Conservation (phyloP, 2,888 invertebrate genomes). For the Cephalotes varians region DNA sequence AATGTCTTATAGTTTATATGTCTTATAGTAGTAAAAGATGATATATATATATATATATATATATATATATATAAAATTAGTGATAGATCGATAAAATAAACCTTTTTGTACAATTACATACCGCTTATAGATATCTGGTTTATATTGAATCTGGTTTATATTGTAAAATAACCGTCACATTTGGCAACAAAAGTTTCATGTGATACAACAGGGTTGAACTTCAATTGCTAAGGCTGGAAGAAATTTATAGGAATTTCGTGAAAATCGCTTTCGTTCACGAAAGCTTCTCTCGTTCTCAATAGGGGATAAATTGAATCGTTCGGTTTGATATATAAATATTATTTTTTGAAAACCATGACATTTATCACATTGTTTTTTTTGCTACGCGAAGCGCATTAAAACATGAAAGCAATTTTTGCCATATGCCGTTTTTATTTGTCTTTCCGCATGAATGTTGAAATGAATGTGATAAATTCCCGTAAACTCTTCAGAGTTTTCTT, state of each 20-base stretch:
- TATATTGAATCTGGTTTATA: constrained; percentile 22
- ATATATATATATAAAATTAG: no score
- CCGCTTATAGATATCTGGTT: not conserved
- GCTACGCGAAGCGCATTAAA: not conserved
- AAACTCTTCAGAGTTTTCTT: constrained; percentile 20
- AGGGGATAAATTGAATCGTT: constrained; percentile 19
- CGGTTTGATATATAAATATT: constrained; percentile 5
- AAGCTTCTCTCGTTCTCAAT: not conserved
- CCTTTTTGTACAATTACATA: not conserved
- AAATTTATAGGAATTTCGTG: constrained; percentile 57
- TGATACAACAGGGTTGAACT: constrained; percentile 18
- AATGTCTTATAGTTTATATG: not conserved
- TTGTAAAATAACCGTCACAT: constrained; percentile 44
- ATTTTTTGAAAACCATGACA: not conserved
- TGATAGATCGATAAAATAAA: constrained; percentile 32
- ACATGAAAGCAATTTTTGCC: not conserved
- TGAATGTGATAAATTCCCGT: not conserved
- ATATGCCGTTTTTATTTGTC: not conserved
- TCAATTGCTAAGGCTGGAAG: constrained; percentile 3
- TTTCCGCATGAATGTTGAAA: not conserved
- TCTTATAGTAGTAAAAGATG: constrained; percentile 11
- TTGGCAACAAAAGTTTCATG: constrained; percentile 21
- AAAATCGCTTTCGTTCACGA: constrained; percentile 53
- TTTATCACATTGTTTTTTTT: constrained; percentile 16
- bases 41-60: constrained; percentile 43